Evolutionary conservation across 2,113 vertebrate species (phyloP), one percentile per base, ranked within the genome.

Genomic region (Cinclus mexicanus): DNA sequence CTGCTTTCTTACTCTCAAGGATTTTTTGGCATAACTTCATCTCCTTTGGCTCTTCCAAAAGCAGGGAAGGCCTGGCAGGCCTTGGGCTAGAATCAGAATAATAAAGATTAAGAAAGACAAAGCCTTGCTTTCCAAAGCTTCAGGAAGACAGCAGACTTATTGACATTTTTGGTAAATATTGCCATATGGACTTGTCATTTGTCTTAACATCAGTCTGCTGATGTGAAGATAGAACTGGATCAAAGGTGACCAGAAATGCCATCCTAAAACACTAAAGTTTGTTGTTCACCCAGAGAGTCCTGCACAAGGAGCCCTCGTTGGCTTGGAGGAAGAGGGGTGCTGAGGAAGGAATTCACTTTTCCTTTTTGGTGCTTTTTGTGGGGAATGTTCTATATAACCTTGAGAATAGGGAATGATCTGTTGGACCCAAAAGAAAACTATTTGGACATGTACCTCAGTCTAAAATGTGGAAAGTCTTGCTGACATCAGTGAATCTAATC

Each of bases 221-320:
- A 18, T 68, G 33, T 42, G 52, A 57, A 33, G 53, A 35, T 42
- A 76, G 86, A 86, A 71, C 22, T 15, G 60, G 21, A 84, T 29
- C 50, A 33, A 52, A 84, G 31, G n/a, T 77, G 47, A 52, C 9
- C 53, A 71, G 52, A 59, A 88, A 59, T 24, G 39, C n/a, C 80
- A 44, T 18, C 22, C 53, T 60, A 23, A 37, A 60, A 52, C 72
- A 19, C 22, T 33, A 37, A n/a, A 82, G 20, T 7, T 31, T 59
- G 28, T 21, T 49, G 44, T 50, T 68, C 35, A 12, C 35, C 42
- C 60, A 25, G 33, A 42, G 14, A 28, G 13, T 25, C 41, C 49
- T 31, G 47, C 42, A 35, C 0, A 0, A 55, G 52, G 42, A 75
- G 46, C 67, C 59, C 55, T 37, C 0, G 0, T n/a, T 41, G 39